Evolutionary conservation across 2,797 vertebrate genomes (phyloP).

Genomic region (Urophycis tenuis): DNA sequence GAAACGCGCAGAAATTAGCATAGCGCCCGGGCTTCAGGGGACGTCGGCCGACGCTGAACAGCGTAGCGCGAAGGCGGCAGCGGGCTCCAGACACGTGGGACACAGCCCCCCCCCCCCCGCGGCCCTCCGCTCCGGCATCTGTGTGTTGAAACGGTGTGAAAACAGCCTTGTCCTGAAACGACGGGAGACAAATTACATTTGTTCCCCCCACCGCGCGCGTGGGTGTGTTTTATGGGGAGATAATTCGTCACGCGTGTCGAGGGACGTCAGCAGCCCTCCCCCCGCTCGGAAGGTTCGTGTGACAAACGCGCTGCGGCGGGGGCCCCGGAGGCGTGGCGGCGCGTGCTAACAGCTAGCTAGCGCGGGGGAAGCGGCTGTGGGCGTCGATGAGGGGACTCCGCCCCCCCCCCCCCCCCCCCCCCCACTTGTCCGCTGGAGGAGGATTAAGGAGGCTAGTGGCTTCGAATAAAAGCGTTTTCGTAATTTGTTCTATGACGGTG

Average conservation of each 20-base stretch:
- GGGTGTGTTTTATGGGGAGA: conserved; percentile 50
- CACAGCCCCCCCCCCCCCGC: no score
- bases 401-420: no score
- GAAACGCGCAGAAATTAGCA: not conserved
- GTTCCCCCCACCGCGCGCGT: conserved; percentile 43
- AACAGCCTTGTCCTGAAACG: no score
- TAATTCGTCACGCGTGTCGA: conserved; percentile 46
- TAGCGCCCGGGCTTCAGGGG: not conserved
- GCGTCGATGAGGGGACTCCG: no score
- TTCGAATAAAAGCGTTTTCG: not conserved
- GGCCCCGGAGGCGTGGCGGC: conserved; percentile 37
- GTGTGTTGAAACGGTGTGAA: no score
- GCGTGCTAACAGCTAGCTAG: conserved; percentile 35
- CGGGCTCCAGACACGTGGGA: not conserved
- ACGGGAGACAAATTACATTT: conserved; percentile 40
- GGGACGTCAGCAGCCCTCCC: conserved; percentile 36
- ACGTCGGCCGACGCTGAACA: no score
- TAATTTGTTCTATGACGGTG: not conserved
- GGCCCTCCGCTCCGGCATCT: no score
- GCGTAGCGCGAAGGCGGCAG: no score
- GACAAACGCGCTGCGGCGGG: conserved; percentile 55
- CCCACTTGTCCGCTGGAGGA: no score
- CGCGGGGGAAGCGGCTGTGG: no score
- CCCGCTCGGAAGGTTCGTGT: conserved; percentile 48
- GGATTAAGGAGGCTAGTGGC: not conserved